These are phyloP conservation scores for Xiphorhynchus erythropygius DNA, from an alignment of 2,797 vertebrate genomes.

Conservation along the genomic window DNA sequence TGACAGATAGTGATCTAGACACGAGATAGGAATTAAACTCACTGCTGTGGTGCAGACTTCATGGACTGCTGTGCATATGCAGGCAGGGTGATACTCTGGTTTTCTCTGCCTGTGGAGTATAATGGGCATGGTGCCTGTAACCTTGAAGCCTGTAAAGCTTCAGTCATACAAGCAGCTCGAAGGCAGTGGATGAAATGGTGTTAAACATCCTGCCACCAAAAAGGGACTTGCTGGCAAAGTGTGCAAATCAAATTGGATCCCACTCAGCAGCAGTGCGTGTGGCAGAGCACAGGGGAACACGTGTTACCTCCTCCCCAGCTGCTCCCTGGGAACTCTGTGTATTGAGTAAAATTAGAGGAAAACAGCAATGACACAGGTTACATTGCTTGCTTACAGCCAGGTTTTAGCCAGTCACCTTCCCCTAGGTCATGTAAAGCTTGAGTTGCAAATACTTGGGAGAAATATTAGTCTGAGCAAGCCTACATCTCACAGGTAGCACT, in stretches of 20 bases:
- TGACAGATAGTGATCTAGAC: not conserved
- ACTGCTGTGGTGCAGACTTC: not conserved
- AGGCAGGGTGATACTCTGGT: not conserved
- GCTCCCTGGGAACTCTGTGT: fast-evolving
- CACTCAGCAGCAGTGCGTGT: not conserved
- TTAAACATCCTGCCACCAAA: not conserved
- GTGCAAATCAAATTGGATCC: not conserved
- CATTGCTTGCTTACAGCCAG: not conserved
- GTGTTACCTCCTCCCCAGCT: not conserved
- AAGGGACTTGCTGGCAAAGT: not conserved
- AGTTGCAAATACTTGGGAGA: not conserved
- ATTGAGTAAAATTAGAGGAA: fast-evolving
- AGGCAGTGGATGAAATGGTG: not conserved
- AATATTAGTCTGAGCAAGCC: not conserved
- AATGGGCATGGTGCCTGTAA: fast-evolving
- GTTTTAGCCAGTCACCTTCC: not conserved
- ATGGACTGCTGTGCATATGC: fast-evolving
- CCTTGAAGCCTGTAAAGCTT: not conserved
- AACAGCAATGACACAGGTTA: not conserved
- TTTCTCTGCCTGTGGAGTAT: not conserved
- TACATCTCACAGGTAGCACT: not conserved
- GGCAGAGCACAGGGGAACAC: not conserved
- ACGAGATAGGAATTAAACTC: not conserved
- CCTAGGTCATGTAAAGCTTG: not conserved
- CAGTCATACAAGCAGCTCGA: not conserved